Base-by-base conservation (phyloP, 2,888 invertebrate species). In the Limnephilus marmoratus region DNA sequence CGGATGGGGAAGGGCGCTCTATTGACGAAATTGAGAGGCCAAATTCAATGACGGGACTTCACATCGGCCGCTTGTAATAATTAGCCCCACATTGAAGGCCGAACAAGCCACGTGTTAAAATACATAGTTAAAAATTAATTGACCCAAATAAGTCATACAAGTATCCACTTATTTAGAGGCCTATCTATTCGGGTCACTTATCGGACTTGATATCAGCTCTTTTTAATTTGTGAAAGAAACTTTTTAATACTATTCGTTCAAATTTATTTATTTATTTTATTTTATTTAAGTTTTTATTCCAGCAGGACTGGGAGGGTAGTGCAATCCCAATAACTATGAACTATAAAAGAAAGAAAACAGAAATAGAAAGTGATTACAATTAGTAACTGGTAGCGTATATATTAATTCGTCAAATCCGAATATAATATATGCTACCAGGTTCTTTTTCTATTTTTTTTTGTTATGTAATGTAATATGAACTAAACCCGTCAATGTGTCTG, bases 21-120 rank as follows among this genome's bases (percentile, higher is more conserved):
- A 90, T 90, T 85, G 90, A 90, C 90, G 83, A 90, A 90, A 90
- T 90, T 85, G 83, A 90, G 90, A 83, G 85, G 85, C 90, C 80
- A 90, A 90, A 90, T 90, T 90, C 85, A 90, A 90, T 90, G 90
- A 90, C n/a, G 88, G 87, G 91, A 87, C 85, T 91, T 91, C 91
- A 91, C 85, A 91, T 85, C 83, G 91, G 91, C 90, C 91, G 86
- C 85, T 29, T 34, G 91, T 90, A 90, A 68, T 68, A n/a, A 91
- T 91, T 91, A 91, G 91, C 92, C 80, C 87, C 45, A 81, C 53
- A 34, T 31, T 29, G 49, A 41, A 34, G 24, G 31, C 13, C n/a
- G 80, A 87, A 81, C 81, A 80, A 89, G 86, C 53, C 53, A 45
- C 5, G 49, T 87, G 87, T 83, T 15, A 83, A 83, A 83, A 34